These are phyloP conservation scores for Virgularia gustaviana DNA, from an alignment of 92 coral and sea anemone genomes.

Conservation along the genomic window DNA sequence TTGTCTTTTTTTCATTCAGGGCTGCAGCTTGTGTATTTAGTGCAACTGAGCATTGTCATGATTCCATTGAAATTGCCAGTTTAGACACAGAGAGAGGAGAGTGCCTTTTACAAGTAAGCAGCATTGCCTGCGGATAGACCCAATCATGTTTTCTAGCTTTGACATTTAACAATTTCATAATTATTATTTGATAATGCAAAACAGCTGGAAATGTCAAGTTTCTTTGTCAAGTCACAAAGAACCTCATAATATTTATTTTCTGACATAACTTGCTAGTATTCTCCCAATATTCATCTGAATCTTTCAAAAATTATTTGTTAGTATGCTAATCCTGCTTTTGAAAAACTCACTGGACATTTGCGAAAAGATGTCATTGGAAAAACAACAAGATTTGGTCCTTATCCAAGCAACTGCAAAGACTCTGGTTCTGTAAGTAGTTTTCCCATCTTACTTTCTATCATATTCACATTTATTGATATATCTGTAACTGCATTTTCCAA, in stretches of 20 bases:
- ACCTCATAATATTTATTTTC: too few relatives aligned
- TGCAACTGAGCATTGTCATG: slow-evolving; percentile 84
- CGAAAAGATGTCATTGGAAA: slow-evolving; percentile 79
- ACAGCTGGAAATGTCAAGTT: too few relatives aligned
- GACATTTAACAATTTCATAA: background rate
- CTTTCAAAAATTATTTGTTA: slow-evolving; percentile 12
- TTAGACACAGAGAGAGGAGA: slow-evolving; percentile 83
- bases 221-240: too few relatives aligned
- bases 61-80: slow-evolving; percentile 86
- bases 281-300: too few relatives aligned
- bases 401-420: slow-evolving; percentile 35
- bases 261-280: background rate
- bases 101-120: slow-evolving; percentile 69
- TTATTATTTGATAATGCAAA: too few relatives aligned
- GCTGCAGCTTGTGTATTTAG: slow-evolving; percentile 86
- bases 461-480: too few relatives aligned
- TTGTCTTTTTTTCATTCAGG: slow-evolving; percentile 33
- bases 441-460: too few relatives aligned
- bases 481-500: background rate
- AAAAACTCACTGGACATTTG: slow-evolving; percentile 78
- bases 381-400: slow-evolving; percentile 42
- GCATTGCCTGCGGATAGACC: background rate
- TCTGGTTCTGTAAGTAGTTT: slow-evolving; percentile 37
- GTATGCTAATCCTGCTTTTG: slow-evolving; percentile 93
- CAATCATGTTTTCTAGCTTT: background rate